Evolutionary conservation across 2,888 invertebrate genomes (phyloP).

Genomic region (Macropis europaea): DNA sequence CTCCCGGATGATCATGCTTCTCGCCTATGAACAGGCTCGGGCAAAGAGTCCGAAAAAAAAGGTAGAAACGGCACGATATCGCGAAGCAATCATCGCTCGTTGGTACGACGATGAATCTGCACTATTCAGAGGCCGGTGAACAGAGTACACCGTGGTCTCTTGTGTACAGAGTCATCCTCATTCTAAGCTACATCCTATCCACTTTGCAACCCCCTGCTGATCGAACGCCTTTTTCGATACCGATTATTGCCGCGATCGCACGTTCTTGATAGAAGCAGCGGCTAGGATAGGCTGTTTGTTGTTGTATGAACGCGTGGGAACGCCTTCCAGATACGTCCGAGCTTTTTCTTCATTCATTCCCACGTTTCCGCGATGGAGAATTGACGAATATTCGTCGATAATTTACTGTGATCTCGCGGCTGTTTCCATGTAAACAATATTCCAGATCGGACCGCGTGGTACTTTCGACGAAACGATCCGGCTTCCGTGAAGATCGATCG

Average conservation of each 20-base stretch:
- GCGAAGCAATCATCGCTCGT: conserved; percentile 72
- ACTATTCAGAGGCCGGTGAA: conserved; percentile 64
- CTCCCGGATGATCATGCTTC: conserved; percentile 15
- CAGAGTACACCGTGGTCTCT: conserved; percentile 14
- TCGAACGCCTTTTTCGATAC: conserved; percentile 58
- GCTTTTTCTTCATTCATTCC: conserved; percentile 58
- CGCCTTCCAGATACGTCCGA: conserved; percentile 55
- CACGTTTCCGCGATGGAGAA: conserved; percentile 44
- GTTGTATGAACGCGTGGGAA: conserved; percentile 58
- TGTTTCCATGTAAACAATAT: background rate
- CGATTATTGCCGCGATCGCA: conserved; percentile 59
- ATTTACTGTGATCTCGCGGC: background rate
- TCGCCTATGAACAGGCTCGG: background rate
- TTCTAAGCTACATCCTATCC: conserved; percentile 46
- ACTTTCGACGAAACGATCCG: too few species aligned
- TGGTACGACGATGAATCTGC: conserved; percentile 71
- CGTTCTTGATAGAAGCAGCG: conserved; percentile 50
- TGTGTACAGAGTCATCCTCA: conserved; percentile 52
- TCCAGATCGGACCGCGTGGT: too few species aligned
- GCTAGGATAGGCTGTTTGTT: conserved; percentile 50
- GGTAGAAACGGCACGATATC: conserved; percentile 60
- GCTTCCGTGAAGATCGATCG: too few species aligned
- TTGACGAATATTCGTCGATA: conserved; percentile 26
- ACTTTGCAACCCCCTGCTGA: conserved; percentile 61
- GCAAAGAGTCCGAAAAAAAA: conserved; percentile 11